A percentile compares a stretch with the other conserved stretches of the same genome.
Evolutionary conservation across 2,113 vertebrate genomes (phyloP).

Genomic region (Australoheros scitulus): DNA sequence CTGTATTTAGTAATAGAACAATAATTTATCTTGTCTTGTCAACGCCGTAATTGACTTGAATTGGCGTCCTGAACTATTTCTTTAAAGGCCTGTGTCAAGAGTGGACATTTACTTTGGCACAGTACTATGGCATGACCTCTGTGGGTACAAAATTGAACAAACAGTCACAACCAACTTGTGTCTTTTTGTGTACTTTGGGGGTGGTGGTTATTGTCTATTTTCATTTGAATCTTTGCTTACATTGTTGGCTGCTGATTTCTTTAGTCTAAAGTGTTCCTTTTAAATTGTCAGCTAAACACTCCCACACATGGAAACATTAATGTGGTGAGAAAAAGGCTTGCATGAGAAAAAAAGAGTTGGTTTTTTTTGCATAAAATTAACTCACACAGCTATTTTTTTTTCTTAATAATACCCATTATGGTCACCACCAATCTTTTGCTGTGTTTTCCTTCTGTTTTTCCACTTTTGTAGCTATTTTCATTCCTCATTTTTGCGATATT

Average conservation of each 20-base stretch:
- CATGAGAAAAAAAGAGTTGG: slow-evolving; percentile 17
- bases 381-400: background rate
- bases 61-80: slow-evolving; percentile 40
- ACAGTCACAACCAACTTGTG: background rate
- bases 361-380: background rate
- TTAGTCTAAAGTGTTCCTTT: slow-evolving; percentile 4
- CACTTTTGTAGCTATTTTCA: background rate
- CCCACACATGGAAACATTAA: slow-evolving; percentile 3
- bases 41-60: slow-evolving; percentile 36
- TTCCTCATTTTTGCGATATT: background rate
- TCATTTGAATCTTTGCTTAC: background rate
- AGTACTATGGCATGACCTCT: background rate
- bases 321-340: background rate
- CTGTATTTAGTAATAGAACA: slow-evolving; percentile 18
- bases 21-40: slow-evolving; percentile 21
- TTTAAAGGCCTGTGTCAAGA: slow-evolving; percentile 29
- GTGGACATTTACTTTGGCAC: slow-evolving; percentile 56
- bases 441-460: background rate
- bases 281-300: background rate
- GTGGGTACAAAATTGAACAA: slow-evolving; percentile 2
- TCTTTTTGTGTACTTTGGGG: background rate
- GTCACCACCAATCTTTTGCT: background rate
- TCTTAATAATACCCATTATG: background rate
- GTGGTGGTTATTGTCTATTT: background rate
- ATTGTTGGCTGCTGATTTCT: background rate